phyloP scores from a whole-genome alignment of 2,888 invertebrate genomes.

The Alsophila aescularia region DNA sequence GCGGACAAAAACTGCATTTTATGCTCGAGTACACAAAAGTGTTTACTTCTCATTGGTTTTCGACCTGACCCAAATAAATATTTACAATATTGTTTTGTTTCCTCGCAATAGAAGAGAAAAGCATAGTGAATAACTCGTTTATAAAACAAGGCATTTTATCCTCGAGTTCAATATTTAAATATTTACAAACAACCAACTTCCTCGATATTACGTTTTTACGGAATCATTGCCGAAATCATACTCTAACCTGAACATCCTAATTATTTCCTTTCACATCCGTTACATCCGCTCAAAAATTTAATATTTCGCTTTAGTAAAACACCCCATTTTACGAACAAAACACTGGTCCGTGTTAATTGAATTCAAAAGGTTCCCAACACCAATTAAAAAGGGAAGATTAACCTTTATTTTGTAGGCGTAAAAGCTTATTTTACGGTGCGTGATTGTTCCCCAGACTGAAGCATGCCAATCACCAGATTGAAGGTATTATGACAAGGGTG shows the following conservation, averaged over 20 bases:
- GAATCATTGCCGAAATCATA: conserved; percentile 4
- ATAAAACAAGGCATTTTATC: too few species aligned
- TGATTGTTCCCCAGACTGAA: conserved; percentile 8
- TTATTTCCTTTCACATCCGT: conserved; percentile 12
- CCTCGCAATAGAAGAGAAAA: too few species aligned
- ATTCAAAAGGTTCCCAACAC: conserved; percentile 24
- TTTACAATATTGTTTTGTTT: too few species aligned
- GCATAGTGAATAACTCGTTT: too few species aligned
- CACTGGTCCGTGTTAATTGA: conserved; percentile 27
- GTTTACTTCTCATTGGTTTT: too few species aligned
- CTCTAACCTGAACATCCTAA: background rate
- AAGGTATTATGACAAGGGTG: conserved; percentile 36
- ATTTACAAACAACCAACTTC: too few species aligned
- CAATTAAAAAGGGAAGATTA: conserved; percentile 12
- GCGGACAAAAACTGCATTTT: too few species aligned
- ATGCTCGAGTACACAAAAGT: too few species aligned
- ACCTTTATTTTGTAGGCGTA: background rate
- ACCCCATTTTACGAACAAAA: conserved; percentile 24
- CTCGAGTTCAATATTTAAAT: background rate
- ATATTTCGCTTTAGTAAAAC: conserved; percentile 18
- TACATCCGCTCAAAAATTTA: conserved; percentile 23
- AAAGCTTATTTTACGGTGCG: conserved; percentile 10
- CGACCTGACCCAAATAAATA: too few species aligned
- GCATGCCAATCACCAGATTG: conserved; percentile 36
- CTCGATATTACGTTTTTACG: too few species aligned